Evolutionary conservation across 2,113 vertebrate genomes (phyloP), one percentile per base, ranked within the genome.

Genomic region (Zeus faber): DNA sequence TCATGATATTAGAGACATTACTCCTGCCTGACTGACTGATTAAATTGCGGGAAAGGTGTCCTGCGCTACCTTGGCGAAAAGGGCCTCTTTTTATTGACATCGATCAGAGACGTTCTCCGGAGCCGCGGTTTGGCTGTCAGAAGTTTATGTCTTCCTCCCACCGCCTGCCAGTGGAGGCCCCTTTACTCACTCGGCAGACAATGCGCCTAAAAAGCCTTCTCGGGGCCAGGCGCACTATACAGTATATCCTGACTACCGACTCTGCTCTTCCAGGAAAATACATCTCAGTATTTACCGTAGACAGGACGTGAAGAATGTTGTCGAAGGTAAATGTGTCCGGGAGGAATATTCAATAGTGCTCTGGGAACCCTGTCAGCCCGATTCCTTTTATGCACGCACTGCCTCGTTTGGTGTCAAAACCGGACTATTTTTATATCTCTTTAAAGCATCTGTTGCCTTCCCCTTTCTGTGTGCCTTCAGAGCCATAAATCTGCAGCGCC

Each of bases 21-120:
- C 87, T 87, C 87, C 81, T 86, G 76, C 69, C 74, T 81, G 87
- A 85, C 78, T 78, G 82, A 81, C 80, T 89, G 87, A 89, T 90
- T 89, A 87, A 87, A 89, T 86, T 86, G 86, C 57, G 49, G 76
- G 69, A 85, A 37, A 86, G 86, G 83, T 86, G 82, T 85, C 83
- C 80, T 79, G 63, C 40, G 70, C 80, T 79, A 82, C 81, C 81
- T 82, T 83, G 80, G 74, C 52, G 58, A 24, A 72, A 74, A 70
- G 69, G 52, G 66, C 58, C 58, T 72, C 16, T 59, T 82, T 82
- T 84, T 83, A 87, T 86, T 83, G 71, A 64, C 78, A 83, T 83
- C 69, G 75, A 79, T 85, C 81, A 72, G 65, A 40, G 11, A 67
- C 49, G 54, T 61, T 67, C 48, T 33, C 58, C 58, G 0, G 51